Conservation (phyloP, 2,113 vertebrate genomes). For the Epinephelus moara region DNA sequence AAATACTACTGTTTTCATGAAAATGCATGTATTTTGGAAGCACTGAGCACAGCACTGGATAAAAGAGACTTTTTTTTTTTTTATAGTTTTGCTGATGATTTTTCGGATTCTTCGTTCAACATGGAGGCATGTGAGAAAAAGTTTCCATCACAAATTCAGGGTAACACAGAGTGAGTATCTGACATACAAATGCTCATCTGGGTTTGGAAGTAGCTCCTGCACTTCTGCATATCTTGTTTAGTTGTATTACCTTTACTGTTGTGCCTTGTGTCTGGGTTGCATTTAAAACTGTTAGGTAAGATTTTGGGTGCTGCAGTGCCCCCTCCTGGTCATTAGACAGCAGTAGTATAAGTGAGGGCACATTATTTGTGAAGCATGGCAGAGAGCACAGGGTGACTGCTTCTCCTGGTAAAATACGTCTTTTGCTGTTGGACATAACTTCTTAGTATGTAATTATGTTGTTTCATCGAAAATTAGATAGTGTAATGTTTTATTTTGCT, state of each 20-base stretch:
- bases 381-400: neutral
- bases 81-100: too few species aligned
- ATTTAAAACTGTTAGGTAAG: neutral
- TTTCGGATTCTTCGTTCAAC: too few species aligned
- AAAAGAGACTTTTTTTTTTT: too few species aligned
- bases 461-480: neutral
- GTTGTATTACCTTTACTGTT: neutral
- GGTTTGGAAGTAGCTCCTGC: neutral
- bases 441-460: neutral
- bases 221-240: neutral
- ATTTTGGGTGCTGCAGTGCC: neutral
- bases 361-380: neutral
- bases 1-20: too few species aligned
- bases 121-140: too few species aligned
- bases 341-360: neutral
- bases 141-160: too few species aligned
- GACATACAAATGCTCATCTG: too few species aligned
- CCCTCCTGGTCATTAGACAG: neutral
- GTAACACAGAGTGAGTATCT: too few species aligned
- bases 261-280: neutral
- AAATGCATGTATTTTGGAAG: too few species aligned
- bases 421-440: neutral
- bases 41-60: too few species aligned
- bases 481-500: neutral
- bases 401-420: neutral